phyloP scores from a whole-genome alignment of 2,888 invertebrate species.

The Ischnura elegans region DNA sequence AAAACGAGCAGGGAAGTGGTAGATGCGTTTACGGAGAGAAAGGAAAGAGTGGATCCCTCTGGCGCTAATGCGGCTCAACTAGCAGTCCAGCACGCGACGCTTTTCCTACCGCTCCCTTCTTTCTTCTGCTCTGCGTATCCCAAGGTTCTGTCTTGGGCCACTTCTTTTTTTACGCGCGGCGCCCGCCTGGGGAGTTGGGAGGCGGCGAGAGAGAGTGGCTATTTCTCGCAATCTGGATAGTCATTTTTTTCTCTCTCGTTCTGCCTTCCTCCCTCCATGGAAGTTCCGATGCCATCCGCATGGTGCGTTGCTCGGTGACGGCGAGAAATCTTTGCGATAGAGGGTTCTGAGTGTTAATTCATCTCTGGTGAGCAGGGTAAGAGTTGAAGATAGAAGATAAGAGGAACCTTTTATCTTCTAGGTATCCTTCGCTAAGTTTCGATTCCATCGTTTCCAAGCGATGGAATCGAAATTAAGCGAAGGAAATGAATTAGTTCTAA shows the following conservation, averaged over 20 bases:
- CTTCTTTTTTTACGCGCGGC: neutral
- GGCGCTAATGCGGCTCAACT: conserved; percentile 26
- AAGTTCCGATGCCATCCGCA: neutral
- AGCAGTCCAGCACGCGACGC: conserved; percentile 15
- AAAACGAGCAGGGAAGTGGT: neutral
- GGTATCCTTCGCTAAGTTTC: too few species aligned
- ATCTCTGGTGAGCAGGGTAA: too few species aligned
- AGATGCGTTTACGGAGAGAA: neutral
- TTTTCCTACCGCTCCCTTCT: neutral
- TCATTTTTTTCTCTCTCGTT: conserved; percentile 11
- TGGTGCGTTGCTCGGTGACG: neutral
- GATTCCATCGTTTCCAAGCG: too few species aligned
- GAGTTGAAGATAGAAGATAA: too few species aligned
- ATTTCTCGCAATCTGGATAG: conserved; percentile 15
- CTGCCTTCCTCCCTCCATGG: neutral
- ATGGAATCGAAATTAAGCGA: too few species aligned
- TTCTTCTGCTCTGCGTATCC: neutral
- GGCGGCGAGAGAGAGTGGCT: neutral
- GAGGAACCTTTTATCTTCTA: too few species aligned
- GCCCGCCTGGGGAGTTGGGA: neutral
- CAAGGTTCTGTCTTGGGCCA: neutral
- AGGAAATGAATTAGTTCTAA: too few species aligned
- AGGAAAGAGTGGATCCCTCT: neutral
- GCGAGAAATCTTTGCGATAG: neutral
- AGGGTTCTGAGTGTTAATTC: neutral